phyloP scores from a whole-genome alignment of 2,797 vertebrate genomes.

The Acanthopagrus latus region DNA sequence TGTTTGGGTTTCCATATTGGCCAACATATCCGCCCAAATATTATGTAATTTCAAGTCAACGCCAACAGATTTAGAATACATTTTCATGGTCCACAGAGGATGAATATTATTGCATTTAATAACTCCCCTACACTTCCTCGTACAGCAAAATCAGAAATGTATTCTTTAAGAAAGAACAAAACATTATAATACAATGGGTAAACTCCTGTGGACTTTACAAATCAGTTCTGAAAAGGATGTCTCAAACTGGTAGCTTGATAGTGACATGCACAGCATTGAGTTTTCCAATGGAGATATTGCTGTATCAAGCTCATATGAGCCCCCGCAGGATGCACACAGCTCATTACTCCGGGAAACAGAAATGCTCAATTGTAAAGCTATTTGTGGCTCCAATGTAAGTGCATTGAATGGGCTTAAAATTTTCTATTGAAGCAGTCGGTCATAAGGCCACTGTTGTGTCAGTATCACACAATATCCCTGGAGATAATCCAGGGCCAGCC shows the following conservation, averaged over 20 bases:
- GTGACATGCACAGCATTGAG: background rate
- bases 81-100: background rate
- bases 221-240: background rate
- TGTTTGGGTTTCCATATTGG: too few relatives aligned
- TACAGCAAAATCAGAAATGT: too few relatives aligned
- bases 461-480: slow-evolving; percentile 24
- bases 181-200: too few relatives aligned
- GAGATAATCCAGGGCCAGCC: slow-evolving; percentile 44
- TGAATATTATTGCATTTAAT: background rate
- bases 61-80: background rate
- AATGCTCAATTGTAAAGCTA: background rate
- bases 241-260: background rate
- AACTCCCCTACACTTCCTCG: background rate
- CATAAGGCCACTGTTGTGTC: slow-evolving; percentile 19
- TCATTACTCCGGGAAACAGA: background rate
- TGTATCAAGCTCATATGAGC: background rate
- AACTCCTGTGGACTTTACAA: background rate
- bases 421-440: background rate
- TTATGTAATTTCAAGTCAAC: too few relatives aligned
- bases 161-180: too few relatives aligned
- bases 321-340: background rate
- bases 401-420: slow-evolving; percentile 2
- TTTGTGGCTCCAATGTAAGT: slow-evolving; percentile 5
- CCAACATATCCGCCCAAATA: too few relatives aligned
- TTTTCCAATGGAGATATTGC: background rate